Base-by-base conservation (phyloP, 1,140 invertebrate species). In the Lysiphlebus fabarum region DNA sequence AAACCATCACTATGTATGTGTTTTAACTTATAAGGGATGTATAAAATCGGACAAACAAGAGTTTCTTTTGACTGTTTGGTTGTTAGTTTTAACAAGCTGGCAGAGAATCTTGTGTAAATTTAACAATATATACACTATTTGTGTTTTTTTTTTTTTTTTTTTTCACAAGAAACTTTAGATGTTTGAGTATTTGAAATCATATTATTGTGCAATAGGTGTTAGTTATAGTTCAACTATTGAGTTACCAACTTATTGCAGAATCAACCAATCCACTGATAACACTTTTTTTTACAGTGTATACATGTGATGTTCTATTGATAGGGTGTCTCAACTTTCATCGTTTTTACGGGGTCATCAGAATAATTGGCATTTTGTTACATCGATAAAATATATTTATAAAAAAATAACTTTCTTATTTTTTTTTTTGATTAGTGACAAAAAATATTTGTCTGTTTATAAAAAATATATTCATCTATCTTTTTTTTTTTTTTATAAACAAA, bases 341-440 rank as follows among this genome's bases (percentile, higher is more conserved):
- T 26, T 26, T 43, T 53, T 38, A 44, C 9, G 10, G 55, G 53
- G 51, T 41, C 49, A 14, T 51, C 51, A 45, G 17, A 26, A 62
- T 62, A 62, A 62, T 62, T 62, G 61, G 61, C 53, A 47, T 62
- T 44, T 41, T 53, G 57, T 62, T 62, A 62, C 61, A 38, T 33
- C 33, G 43, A 58, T 58, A 58, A 58, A 58, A 58, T 26, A 26
- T 26, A 26, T 26, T n/a, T n/a, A 26, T 26, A 1, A 26, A 26
- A 26, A 26, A 4, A 26, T 26, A 26, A 2, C 2, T 26, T 26
- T 1, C 17, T 26, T 26, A 1, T 26, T 26, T 26, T 26, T 26
- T 26, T 26, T 26, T 26, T 26, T 26, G 17, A n/a, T n/a, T 4
- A 26, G 17, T 26, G 17, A 1, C 2, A 26, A 26, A 26, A 26